Percentiles rank a stretch among this genome's conserved stretches.
These are phyloP conservation scores for Pristionchus maxplancki DNA, from an alignment of 2,888 invertebrate genomes.

Conservation along the genomic window DNA sequence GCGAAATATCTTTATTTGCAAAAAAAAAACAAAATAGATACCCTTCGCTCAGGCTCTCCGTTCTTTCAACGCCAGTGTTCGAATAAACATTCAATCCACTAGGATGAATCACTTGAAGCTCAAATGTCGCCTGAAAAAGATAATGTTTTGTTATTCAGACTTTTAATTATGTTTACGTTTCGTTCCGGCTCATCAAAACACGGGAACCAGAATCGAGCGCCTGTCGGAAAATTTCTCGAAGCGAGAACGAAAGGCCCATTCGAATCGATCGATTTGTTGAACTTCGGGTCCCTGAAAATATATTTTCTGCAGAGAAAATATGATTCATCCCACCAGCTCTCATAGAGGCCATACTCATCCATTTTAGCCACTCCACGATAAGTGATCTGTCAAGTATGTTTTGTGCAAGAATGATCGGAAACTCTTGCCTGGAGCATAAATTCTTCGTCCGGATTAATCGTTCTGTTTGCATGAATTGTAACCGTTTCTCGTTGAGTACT, in stretches of 20 bases:
- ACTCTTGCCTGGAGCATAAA: neutral
- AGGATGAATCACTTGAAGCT: neutral
- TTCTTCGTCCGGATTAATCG: neutral
- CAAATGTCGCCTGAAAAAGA: neutral
- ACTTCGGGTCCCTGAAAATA: neutral
- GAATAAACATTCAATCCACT: neutral
- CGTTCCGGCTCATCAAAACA: too few species aligned
- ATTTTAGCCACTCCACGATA: neutral
- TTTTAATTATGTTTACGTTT: too few species aligned
- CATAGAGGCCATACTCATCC: constrained; percentile 2
- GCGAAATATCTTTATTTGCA: neutral
- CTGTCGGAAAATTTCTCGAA: too few species aligned
- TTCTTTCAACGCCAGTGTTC: neutral
- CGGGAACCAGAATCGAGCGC: too few species aligned
- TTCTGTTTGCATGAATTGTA: too few species aligned
- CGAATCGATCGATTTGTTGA: neutral
- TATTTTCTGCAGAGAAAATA: too few species aligned
- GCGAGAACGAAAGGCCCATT: neutral
- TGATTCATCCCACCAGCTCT: neutral
- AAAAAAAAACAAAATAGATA: neutral
- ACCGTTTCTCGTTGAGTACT: neutral
- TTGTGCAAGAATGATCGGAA: too few species aligned
- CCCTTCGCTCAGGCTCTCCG: neutral
- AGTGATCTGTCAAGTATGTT: neutral
- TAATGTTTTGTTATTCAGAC: too few species aligned